Base-by-base conservation (phyloP, 2,113 vertebrate species). In the Ivindomyrus marchei region DNA sequence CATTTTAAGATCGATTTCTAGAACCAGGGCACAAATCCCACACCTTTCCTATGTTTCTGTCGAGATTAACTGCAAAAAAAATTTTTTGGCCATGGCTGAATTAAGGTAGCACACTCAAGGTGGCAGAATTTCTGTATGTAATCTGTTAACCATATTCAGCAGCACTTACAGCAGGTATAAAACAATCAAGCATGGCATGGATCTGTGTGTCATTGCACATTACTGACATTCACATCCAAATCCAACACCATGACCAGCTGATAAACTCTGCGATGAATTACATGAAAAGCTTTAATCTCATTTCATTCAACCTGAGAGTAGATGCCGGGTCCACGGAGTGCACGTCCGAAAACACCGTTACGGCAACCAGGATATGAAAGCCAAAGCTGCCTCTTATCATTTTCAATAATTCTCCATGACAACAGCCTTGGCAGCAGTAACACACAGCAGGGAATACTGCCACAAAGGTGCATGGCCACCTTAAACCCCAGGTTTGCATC, bases 401-500 rank as follows among this genome's bases (percentile, higher is more conserved):
- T 80, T 80, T 80, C 74, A 42, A 80, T 80, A 80, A 80, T 80
- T 80, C 36, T 17, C 36, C 74, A 80, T 80, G 74, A 80, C 74
- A 80, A 80, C 74, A 80, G 74, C 36, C 2, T 80, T 80, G 74
- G 74, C 15, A 39, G 36, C 74, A 42, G 70, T n/a, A 19, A 39
- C 70, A 77, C 70, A 36, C 36, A 77, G 36, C 74, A 17, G 70
- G 15, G 13, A 70, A 42, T 80, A 21, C 1, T 17, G 74, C 15
- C 74, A 80, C 74, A 42, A 80, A 19, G 74, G 74, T 19, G 74
- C 13, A 80, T 80, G 36, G 13, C 62, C 31, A 42, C 36, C 74
- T 80, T 42, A 42, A 36, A 11, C 36, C 15, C 15, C 6, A 1
- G 17, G 74, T 19, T 42, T 19, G 74, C 13, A 19, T 80, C 31